These are phyloP conservation scores for Mormyrops boulengeri DNA, from an alignment of 2,797 vertebrate genomes.

Conservation along the genomic window DNA sequence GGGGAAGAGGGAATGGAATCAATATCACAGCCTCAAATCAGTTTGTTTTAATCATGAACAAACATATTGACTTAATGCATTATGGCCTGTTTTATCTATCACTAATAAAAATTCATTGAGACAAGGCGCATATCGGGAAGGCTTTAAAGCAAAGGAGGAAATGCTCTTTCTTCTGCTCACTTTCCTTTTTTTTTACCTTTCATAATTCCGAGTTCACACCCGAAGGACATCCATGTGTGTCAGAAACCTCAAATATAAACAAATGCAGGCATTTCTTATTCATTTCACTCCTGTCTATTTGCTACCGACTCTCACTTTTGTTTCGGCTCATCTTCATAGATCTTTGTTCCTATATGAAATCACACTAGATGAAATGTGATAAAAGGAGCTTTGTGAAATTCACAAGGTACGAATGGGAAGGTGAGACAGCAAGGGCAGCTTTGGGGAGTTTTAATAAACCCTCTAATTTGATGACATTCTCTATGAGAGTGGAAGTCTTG, in stretches of 20 bases:
- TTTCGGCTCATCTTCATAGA: constrained; percentile 65
- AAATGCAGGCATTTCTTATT: constrained; percentile 53
- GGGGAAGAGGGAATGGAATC: constrained; percentile 44
- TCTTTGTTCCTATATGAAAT: constrained; percentile 67
- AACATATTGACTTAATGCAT: constrained; percentile 58
- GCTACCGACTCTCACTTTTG: constrained; percentile 63
- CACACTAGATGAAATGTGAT: constrained; percentile 70
- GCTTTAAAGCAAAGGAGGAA: constrained; percentile 51
- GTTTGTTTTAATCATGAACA: constrained; percentile 61
- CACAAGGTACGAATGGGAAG: constrained; percentile 63
- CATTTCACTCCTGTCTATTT: constrained; percentile 64
- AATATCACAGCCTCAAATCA: constrained; percentile 52
- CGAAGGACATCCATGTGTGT: constrained; percentile 51
- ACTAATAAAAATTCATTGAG: constrained; percentile 67
- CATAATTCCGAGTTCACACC: constrained; percentile 34
- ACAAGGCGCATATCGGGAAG: constrained; percentile 46
- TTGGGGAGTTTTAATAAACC: constrained; percentile 69
- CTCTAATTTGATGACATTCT: constrained; percentile 61
- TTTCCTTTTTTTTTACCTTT: constrained; percentile 38
- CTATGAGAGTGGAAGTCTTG: constrained; percentile 51
- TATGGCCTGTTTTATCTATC: constrained; percentile 53
- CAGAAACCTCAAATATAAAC: constrained; percentile 59
- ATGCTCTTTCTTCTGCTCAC: constrained; percentile 36
- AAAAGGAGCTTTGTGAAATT: constrained; percentile 69
- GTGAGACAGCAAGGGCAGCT: constrained; percentile 56